These are phyloP conservation scores for Ophioderma brevispina DNA, from an alignment of 35 echinoderm and acorn worm genomes.

Conservation along the genomic window DNA sequence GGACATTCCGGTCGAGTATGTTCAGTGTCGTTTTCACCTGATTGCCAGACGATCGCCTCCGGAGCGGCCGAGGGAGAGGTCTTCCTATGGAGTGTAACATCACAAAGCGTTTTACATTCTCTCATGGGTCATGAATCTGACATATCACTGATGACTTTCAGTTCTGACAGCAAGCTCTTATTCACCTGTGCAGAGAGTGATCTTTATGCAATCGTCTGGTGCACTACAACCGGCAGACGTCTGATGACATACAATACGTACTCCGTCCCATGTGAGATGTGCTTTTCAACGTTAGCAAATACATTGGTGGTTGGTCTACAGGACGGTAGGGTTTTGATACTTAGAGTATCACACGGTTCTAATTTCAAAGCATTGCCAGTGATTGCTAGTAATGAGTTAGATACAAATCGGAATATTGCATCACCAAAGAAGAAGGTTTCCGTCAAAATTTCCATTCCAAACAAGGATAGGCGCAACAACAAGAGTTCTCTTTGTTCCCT, in stretches of 20 bases:
- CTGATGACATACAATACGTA: conserved; percentile 36
- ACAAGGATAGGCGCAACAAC: not conserved
- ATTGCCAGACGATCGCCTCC: not conserved
- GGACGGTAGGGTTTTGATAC: not conserved
- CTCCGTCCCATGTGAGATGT: not conserved
- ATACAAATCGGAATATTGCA: not conserved
- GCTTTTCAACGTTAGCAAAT: not conserved
- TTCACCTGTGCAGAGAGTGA: not conserved
- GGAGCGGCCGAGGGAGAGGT: conserved; percentile 22
- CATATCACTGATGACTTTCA: not conserved
- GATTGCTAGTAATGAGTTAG: not conserved
- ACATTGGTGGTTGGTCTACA: not conserved
- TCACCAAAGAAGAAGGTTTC: not conserved
- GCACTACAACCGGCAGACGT: not conserved
- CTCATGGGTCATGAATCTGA: conserved; percentile 15
- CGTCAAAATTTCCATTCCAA: not conserved
- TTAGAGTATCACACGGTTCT: not conserved
- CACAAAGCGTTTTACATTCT: not conserved
- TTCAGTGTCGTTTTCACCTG: not conserved
- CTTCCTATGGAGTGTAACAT: conserved; percentile 17
- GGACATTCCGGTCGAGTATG: conserved; percentile 2
- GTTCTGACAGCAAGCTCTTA: not conserved
- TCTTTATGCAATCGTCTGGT: conserved; percentile 3
- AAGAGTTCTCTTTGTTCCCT: not conserved
- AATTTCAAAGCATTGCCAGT: not conserved